These are phyloP conservation scores for Drosophila littoralis DNA, from an alignment of 1,140 invertebrate species.

Conservation along the genomic window DNA sequence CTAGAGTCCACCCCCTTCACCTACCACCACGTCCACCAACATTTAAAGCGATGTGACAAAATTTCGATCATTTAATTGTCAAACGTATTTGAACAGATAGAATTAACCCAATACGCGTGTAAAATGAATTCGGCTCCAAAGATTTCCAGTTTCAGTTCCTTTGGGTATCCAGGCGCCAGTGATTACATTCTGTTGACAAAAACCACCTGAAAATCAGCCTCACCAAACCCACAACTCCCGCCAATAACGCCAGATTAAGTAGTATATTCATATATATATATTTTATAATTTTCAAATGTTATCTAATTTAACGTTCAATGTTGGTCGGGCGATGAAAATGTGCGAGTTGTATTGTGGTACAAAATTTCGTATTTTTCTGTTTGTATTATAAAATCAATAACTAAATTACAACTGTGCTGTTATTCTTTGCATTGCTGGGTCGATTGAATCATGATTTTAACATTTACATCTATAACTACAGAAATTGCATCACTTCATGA, in stretches of 20 bases:
- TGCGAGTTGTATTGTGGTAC: conserved; percentile 38
- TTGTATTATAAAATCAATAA: conserved; percentile 28
- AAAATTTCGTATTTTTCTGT: conserved; percentile 40
- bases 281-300: conserved; percentile 12
- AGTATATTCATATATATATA: neutral
- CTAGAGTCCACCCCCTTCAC: neutral
- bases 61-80: conserved; percentile 3
- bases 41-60: neutral
- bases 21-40: neutral
- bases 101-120: too few relatives aligned
- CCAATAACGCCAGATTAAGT: too few relatives aligned
- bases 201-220: neutral
- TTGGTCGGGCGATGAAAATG: conserved; percentile 1
- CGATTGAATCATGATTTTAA: too few relatives aligned
- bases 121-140: neutral
- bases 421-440: conserved; percentile 6
- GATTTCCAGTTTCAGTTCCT: neutral
- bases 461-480: neutral
- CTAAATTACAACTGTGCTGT: neutral
- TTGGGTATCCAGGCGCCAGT: neutral
- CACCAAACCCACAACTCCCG: neutral
- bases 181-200: neutral
- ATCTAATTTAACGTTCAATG: conserved; percentile 4
- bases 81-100: neutral
- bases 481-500: conserved; percentile 8